Evolutionary conservation across 1,140 invertebrate genomes (phyloP).

Genomic region (Aphis gossypii): DNA sequence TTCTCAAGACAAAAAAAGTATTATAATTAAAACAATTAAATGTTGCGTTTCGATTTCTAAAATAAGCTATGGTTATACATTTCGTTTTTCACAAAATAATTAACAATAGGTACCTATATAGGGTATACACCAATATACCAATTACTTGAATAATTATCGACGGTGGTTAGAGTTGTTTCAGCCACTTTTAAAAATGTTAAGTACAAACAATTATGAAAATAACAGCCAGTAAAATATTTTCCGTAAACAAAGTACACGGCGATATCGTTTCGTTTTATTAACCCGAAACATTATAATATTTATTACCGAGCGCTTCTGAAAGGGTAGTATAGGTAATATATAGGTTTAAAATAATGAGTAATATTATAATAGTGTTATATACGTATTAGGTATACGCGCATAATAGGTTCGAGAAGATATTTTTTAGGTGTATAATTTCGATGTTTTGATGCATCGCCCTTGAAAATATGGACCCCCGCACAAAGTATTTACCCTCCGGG

Average conservation of each 20-base stretch:
- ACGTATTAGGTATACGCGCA: too few relatives aligned
- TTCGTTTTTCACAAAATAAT: neutral
- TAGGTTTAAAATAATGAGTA: neutral
- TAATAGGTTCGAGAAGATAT: neutral
- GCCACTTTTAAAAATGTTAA: neutral
- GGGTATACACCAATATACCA: neutral
- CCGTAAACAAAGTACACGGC: neutral
- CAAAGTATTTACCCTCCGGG: conserved; percentile 37
- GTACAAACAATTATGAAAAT: neutral
- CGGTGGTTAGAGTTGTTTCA: neutral
- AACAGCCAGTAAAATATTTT: neutral
- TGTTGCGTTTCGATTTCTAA: neutral
- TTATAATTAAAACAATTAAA: neutral
- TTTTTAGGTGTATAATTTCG: neutral
- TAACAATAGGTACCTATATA: neutral
- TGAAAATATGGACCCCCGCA: conserved; percentile 6
- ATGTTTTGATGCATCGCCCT: neutral
- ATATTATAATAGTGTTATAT: neutral
- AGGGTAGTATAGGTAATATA: neutral
- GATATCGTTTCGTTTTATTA: neutral
- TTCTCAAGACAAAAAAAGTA: neutral
- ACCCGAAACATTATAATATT: neutral
- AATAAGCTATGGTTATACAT: neutral
- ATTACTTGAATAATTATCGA: neutral
- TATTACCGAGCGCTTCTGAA: neutral